Percentiles rank a stretch among this genome's conserved stretches.
phyloP scores from a whole-genome alignment of 2,888 invertebrate genomes.

The Galerucella calmariensis region DNA sequence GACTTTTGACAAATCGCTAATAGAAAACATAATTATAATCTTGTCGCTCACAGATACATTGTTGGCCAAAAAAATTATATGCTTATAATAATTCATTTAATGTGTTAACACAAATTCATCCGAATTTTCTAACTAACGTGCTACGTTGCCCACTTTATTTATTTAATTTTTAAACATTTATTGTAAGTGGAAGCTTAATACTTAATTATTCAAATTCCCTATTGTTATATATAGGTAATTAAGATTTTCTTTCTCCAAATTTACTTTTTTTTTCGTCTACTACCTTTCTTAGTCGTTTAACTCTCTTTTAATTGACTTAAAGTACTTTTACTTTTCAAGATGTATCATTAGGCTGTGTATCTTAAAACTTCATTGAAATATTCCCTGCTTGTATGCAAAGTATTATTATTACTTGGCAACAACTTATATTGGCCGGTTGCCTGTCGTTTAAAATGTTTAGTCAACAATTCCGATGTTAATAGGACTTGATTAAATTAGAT shows the following conservation, averaged over 20 bases:
- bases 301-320: too few relatives aligned
- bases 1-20: background rate
- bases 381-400: background rate
- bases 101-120: background rate
- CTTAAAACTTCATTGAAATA: background rate
- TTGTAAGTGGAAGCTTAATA: too few relatives aligned
- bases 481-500: conserved; percentile 5
- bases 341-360: background rate
- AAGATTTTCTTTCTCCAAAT: too few relatives aligned
- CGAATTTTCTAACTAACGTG: too few relatives aligned
- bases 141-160: too few relatives aligned
- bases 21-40: background rate
- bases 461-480: background rate
- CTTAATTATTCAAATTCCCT: too few relatives aligned
- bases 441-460: conserved; percentile 6
- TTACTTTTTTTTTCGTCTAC: too few relatives aligned
- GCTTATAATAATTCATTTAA: background rate
- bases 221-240: too few relatives aligned
- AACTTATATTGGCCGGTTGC: background rate
- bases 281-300: too few relatives aligned
- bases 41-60: background rate
- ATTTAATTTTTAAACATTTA: too few relatives aligned
- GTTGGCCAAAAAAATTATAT: background rate
- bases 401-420: conserved; percentile 1
- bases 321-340: too few relatives aligned